Evolutionary conservation across 2,797 vertebrate genomes (phyloP), one percentile per base, ranked within the genome.

Genomic region (Botia kubotai): DNA sequence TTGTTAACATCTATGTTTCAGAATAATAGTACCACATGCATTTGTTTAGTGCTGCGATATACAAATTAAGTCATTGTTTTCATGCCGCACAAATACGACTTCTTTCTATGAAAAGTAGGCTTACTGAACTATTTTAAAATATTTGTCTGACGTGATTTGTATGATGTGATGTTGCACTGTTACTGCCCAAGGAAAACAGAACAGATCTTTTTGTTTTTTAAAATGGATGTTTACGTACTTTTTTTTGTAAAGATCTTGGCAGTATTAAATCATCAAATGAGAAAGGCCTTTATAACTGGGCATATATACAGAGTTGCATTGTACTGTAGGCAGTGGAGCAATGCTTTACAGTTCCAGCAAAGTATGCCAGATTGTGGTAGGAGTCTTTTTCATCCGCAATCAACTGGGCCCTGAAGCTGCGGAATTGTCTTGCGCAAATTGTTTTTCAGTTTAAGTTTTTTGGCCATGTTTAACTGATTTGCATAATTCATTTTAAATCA

Each of bases 281-380:
- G 52, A 55, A n/a, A 55, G 17, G 17, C 17, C 52, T 58, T 58
- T 62, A 29, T 60, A 60, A 23, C n/a, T 23, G 3, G 21, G 21
- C 57, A 60, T 23, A 60, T 60, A 60, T 60, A 11, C 21, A 26
- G 3, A 26, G 12, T 26, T 13, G 21, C 12, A 0, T 21, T 6
- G 4, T 60, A 23, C 58, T 60, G 12, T 58, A 11, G 21, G 57
- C 57, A 58, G 33, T 46, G 10, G 10, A 58, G 43, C 43, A 21
- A 21, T 1, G 10, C 8, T 58, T 2, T 58, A 23, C 10, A 5
- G 21, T 58, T 23, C 19, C 3, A 58, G 11, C 19, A 58, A 60
- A 60, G 21, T 60, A 16, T 63, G 60, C 60, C 60, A 63, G 60
- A 63, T 33, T 63, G 60, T 33, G 26, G 16, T 63, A 17, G 21